Percentiles rank a stretch among this genome's conserved stretches.
phyloP scores from a whole-genome alignment of 2,888 invertebrate genomes.

The Rhyacophila evoluta region DNA sequence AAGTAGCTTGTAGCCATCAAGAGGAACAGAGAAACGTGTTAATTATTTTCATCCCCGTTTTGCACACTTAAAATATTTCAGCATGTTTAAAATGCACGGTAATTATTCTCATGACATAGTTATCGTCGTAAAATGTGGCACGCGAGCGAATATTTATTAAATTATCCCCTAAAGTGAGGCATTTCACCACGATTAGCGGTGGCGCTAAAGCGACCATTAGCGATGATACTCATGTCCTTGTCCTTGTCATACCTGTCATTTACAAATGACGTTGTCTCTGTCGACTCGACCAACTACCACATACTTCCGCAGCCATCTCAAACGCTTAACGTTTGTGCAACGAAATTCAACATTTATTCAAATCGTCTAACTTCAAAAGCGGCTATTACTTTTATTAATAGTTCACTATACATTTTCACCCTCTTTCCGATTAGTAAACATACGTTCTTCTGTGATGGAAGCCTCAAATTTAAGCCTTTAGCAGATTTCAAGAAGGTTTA shows the following conservation, averaged over 20 bases:
- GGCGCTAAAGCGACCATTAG: not conserved
- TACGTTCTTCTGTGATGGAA: too few relatives aligned
- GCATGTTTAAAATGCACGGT: not conserved
- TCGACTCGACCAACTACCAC: not conserved
- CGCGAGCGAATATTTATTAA: slow-evolving; percentile 4
- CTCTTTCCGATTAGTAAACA: too few relatives aligned
- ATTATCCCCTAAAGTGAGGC: not conserved
- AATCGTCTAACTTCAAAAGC: not conserved
- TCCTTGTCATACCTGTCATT: slow-evolving; percentile 8
- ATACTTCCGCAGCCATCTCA: not conserved
- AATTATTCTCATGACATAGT: not conserved
- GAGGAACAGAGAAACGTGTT: too few relatives aligned
- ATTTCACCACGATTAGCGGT: slow-evolving; percentile 22
- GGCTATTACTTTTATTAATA: too few relatives aligned
- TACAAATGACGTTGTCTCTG: not conserved
- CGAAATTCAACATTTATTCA: not conserved
- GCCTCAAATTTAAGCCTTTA: too few relatives aligned
- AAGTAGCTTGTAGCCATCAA: too few relatives aligned
- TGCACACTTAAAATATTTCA: not conserved
- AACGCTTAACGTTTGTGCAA: not conserved
- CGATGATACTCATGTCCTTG: not conserved
- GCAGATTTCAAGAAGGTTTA: too few relatives aligned
- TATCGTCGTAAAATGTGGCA: not conserved
- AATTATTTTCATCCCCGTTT: not conserved
- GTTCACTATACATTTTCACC: too few relatives aligned